phyloP scores from a whole-genome alignment of 2,797 vertebrate genomes.

The Prionace glauca region DNA sequence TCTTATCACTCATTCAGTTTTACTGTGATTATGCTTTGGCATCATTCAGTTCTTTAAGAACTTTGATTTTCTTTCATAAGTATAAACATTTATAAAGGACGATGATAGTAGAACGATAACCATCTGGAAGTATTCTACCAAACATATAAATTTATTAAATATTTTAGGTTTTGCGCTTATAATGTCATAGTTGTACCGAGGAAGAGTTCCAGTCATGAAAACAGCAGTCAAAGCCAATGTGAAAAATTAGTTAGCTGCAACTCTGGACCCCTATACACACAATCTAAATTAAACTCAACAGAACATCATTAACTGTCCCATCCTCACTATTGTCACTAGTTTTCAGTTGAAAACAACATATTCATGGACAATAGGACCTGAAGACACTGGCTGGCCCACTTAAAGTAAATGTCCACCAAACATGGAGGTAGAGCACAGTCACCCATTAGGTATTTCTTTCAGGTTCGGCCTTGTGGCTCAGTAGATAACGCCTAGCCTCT shows the following conservation, averaged over 20 bases:
- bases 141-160: neutral
- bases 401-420: neutral
- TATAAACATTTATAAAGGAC: neutral
- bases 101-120: neutral
- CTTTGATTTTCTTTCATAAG: neutral
- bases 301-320: neutral
- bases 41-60: neutral
- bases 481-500: neutral
- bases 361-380: neutral
- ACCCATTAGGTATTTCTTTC: neutral
- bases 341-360: neutral
- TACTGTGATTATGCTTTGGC: neutral
- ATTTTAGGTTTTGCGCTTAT: neutral
- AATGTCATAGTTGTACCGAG: neutral
- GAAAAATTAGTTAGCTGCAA: neutral
- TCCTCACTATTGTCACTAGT: neutral
- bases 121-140: neutral
- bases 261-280: neutral
- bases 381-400: neutral
- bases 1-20: slow-evolving; percentile 10
- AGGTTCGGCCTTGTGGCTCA: neutral
- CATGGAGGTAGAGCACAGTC: neutral
- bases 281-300: neutral
- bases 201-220: neutral
- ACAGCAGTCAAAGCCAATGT: neutral